Conservation (phyloP, 1,140 invertebrate species). For the Conus ventricosus region DNA sequence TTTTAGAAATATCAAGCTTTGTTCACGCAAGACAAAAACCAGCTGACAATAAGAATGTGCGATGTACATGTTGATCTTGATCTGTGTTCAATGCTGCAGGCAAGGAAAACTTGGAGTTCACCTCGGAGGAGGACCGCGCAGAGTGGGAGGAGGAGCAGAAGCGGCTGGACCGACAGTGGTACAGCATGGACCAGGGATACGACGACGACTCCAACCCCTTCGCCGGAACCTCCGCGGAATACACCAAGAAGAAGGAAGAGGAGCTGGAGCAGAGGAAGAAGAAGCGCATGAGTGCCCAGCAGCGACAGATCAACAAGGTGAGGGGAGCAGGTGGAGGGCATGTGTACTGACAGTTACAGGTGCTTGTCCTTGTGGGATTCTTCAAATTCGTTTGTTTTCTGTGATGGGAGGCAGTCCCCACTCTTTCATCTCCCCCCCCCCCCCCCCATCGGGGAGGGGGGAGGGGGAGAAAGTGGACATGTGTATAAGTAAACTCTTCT, state of each 20-base stretch:
- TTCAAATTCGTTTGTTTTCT: too few relatives aligned
- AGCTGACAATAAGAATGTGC: too few relatives aligned
- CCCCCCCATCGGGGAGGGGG: too few relatives aligned
- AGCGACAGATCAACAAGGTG: constrained; percentile 92
- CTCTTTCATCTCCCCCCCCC: too few relatives aligned
- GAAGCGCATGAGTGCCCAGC: constrained; percentile 93
- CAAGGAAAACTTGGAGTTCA: constrained; percentile 52
- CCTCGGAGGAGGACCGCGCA: constrained; percentile 78
- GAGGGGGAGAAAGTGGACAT: too few relatives aligned
- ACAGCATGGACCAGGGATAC: constrained; percentile 92
- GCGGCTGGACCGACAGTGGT: constrained; percentile 96
- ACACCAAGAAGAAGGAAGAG: constrained; percentile 92
- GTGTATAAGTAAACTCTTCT: too few relatives aligned
- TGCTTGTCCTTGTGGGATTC: too few relatives aligned
- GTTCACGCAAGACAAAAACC: too few relatives aligned
- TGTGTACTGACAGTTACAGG: too few relatives aligned
- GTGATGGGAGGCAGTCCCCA: too few relatives aligned
- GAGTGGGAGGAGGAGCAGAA: constrained; percentile 96
- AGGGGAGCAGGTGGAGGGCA: neutral
- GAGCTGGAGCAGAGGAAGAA: constrained; percentile 92
- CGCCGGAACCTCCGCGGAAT: constrained; percentile 90
- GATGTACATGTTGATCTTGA: neutral
- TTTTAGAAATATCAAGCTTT: too few relatives aligned
- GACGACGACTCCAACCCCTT: constrained; percentile 97
- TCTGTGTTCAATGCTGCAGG: constrained; percentile 18